Evolutionary conservation across 2,797 vertebrate species (phyloP), one percentile per base, ranked within the genome.

Genomic region (Columba guinea): DNA sequence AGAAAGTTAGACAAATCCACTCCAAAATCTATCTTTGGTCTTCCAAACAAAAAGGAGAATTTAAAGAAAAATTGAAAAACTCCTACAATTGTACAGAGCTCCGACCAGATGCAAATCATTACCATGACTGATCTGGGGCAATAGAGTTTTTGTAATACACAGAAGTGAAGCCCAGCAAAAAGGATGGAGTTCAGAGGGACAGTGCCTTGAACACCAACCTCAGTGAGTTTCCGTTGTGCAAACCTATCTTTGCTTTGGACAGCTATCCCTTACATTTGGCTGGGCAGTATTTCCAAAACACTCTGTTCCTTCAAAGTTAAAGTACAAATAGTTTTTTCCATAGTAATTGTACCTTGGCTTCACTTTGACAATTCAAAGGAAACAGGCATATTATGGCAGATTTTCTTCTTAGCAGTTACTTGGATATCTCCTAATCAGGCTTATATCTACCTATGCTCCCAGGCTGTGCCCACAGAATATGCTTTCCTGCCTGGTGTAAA

Each of bases 1-100:
- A 63, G 87, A 55, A 94, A 75, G 48, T 79, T 73, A 84, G 73
- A 80, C 48, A 93, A 88, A 93, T 49, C 35, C 69, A 79, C 10
- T 44, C 53, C 76, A 84, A 74, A 8, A 55, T 16, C 51, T 75
- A 11, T 68, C 58, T 71, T 65, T 52, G 67, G 14, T n/a, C 91
- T 70, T 84, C 56, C 44, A 73, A 91, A 92, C 14, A 79, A 81
- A 88, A 81, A 13, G 14, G 5, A 56, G 5, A 10, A 56, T 59
- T 86, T 80, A 41, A 39, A 76, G 51, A 75, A 78, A 93, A 91
- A 34, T 0, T 13, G 7, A 64, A 70, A 75, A 71, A 23, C 0
- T 2, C 19, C 20, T 20, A 23, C 11, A 58, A n/a, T 1, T 58
- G 9, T 26, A 63, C 41, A 34, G 11, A 65, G 5, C 19, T 83